A percentile compares a stretch with the other conserved stretches of the same genome.
phyloP scores from a whole-genome alignment of 2,113 vertebrate genomes.

The Rhinichthys klamathensis region DNA sequence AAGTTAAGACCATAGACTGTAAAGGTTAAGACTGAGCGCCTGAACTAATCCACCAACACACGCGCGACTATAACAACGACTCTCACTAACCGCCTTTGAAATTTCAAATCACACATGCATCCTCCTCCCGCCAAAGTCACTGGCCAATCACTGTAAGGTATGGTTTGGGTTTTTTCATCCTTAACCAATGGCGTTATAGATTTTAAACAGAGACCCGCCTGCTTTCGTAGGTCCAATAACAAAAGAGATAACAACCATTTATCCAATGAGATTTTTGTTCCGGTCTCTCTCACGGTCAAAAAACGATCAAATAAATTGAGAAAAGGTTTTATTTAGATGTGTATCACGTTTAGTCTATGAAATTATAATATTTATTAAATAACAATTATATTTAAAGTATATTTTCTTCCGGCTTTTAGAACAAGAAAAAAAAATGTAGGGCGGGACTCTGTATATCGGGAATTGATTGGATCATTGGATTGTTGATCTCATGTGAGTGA shows the following conservation, averaged over 20 bases:
- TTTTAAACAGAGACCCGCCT: background rate
- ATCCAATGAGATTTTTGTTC: constrained; percentile 3
- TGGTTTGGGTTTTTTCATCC: background rate
- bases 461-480: too few species aligned
- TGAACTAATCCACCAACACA: background rate
- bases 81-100: background rate
- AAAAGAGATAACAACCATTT: background rate
- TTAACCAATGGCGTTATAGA: background rate
- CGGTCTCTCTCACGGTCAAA: background rate
- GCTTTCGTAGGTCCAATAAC: background rate
- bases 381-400: background rate
- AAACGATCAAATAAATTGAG: background rate
- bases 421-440: too few species aligned
- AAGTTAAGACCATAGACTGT: too few species aligned
- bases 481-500: too few species aligned
- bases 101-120: background rate
- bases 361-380: background rate
- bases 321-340: background rate
- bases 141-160: background rate
- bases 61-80: too few species aligned
- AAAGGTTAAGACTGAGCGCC: too few species aligned
- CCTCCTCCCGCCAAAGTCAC: background rate
- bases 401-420: background rate
- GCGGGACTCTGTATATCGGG: too few species aligned
- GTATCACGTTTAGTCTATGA: background rate